Evolutionary conservation across 1,140 invertebrate genomes (phyloP).

Genomic region (Lepeophtheirus salmonis): DNA sequence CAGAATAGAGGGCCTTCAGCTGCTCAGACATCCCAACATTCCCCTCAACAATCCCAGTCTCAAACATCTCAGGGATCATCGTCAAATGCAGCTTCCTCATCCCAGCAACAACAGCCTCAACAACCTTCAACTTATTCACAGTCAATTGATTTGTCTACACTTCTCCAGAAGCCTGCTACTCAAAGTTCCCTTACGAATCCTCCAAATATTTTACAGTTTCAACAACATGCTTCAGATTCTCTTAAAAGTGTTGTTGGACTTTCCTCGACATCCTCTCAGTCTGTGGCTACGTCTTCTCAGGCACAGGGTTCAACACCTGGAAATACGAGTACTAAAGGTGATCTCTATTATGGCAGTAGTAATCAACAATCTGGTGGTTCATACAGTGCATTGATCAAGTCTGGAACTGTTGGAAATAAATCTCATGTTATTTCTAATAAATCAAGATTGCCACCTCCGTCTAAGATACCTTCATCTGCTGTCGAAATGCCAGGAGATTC

Average conservation of each 20-base stretch:
- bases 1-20: not conserved
- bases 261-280: not conserved
- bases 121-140: slow-evolving; percentile 1
- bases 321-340: not conserved
- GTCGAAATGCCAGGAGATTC: slow-evolving; percentile 84
- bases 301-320: not conserved
- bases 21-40: not conserved
- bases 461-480: slow-evolving; percentile 64
- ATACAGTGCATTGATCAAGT: not conserved
- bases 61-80: not conserved
- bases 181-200: not conserved
- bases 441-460: slow-evolving; percentile 8
- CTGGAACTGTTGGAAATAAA: not conserved
- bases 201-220: slow-evolving; percentile 1
- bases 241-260: slow-evolving; percentile 13
- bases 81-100: not conserved
- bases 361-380: too few species aligned
- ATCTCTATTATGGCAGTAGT: slow-evolving; percentile 1
- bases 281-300: not conserved
- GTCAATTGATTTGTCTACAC: slow-evolving; percentile 10
- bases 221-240: slow-evolving; percentile 1
- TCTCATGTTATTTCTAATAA: too few species aligned
- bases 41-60: too few species aligned
- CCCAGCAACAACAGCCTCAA: not conserved
- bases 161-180: slow-evolving; percentile 14